Evolutionary conservation across 2,113 vertebrate genomes (phyloP).

Genomic region (Castor canadensis): DNA sequence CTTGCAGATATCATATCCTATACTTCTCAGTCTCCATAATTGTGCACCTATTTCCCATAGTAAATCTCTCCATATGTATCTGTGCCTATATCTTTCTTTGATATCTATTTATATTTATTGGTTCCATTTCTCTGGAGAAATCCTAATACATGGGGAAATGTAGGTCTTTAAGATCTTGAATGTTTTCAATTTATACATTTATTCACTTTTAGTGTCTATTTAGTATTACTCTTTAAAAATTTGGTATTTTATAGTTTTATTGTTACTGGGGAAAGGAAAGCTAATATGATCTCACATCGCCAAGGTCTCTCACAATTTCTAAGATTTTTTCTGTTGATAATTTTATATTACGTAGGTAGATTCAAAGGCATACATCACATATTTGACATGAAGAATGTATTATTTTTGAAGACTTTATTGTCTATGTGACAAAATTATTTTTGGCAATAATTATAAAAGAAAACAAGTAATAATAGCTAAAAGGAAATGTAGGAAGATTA

Average conservation of each 20-base stretch:
- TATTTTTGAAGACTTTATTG: neutral
- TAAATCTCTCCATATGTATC: neutral
- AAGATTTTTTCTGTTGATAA: neutral
- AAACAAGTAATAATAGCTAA: conserved; percentile 1
- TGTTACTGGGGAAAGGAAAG: neutral
- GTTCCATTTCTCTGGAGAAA: neutral
- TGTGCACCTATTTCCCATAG: neutral
- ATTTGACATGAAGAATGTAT: neutral
- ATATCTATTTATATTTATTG: neutral
- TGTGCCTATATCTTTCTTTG: neutral
- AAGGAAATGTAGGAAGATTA: neutral
- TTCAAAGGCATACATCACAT: neutral
- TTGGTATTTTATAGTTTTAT: neutral
- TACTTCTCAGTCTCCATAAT: neutral
- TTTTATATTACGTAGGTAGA: conserved; percentile 9
- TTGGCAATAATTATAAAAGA: neutral
- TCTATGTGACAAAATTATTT: neutral
- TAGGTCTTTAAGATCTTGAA: neutral
- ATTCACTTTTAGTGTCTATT: neutral
- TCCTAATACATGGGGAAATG: neutral
- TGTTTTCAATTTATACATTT: too few relatives aligned
- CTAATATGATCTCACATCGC: neutral
- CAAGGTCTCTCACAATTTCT: neutral
- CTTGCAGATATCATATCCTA: neutral
- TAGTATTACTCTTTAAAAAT: neutral